Percentiles rank a stretch among this genome's conserved stretches.
Conservation (phyloP, 53 echinoderm and acorn worm genomes). For the Stichopus horrens region DNA sequence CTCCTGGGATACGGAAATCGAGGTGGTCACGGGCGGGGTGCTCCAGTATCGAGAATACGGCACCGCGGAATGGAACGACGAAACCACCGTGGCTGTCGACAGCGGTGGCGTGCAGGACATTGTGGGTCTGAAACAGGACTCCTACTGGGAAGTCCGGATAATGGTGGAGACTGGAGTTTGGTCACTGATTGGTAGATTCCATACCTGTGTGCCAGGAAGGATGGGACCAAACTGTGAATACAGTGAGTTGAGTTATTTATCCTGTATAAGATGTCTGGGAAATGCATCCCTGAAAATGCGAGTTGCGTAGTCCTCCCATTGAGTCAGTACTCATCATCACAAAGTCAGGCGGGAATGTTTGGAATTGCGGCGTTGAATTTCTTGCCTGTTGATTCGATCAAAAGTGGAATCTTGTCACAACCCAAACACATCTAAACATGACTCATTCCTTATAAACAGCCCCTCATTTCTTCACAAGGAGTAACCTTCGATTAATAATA, state of each 20-base stretch:
- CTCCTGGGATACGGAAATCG: conserved; percentile 57
- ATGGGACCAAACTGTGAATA: conserved; percentile 85
- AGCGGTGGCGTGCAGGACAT: conserved; percentile 57
- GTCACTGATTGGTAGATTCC: conserved; percentile 62
- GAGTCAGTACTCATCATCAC: too few relatives aligned
- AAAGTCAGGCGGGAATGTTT: too few relatives aligned
- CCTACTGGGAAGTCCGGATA: conserved; percentile 74
- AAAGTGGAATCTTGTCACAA: too few relatives aligned
- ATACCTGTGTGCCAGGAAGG: conserved; percentile 71
- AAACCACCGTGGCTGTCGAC: conserved; percentile 36
- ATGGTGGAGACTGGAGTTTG: conserved; percentile 39
- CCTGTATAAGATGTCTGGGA: too few relatives aligned
- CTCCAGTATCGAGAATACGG: conserved; percentile 69
- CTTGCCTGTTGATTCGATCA: too few relatives aligned
- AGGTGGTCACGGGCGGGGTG: not conserved
- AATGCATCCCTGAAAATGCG: too few relatives aligned
- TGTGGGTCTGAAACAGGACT: conserved; percentile 58
- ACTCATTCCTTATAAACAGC: too few relatives aligned
- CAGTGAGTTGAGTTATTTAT: conserved; percentile 53
- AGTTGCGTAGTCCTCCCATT: too few relatives aligned
- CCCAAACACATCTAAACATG: too few relatives aligned
- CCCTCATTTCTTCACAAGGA: too few relatives aligned
- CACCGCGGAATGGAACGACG: conserved; percentile 64
- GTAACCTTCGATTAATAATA: too few relatives aligned
- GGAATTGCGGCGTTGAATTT: too few relatives aligned